phyloP scores from a whole-genome alignment of 2,888 invertebrate genomes.

The Agrotis clavis region DNA sequence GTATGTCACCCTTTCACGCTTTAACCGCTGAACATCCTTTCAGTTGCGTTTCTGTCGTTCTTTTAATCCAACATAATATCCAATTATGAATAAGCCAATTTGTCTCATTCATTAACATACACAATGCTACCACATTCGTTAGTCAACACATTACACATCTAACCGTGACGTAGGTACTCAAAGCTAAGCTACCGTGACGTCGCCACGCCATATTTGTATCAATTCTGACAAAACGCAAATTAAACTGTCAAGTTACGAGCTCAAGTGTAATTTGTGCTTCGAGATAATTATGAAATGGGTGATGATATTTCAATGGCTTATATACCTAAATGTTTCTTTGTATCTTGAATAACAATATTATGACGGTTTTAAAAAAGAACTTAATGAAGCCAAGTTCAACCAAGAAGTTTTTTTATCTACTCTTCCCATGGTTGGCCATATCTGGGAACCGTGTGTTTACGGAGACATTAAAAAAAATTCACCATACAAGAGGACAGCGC shows the following conservation, averaged over 20 bases:
- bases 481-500: no score
- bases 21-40: no score
- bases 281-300: conserved; percentile 32
- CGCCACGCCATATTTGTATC: conserved; percentile 70
- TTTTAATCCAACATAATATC: no score
- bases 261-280: conserved; percentile 51
- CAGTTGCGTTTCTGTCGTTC: no score
- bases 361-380: not conserved
- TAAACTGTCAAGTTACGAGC: conserved; percentile 72
- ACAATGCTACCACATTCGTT: conserved; percentile 10
- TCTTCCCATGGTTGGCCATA: no score
- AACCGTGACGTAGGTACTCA: conserved; percentile 28
- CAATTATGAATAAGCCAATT: conserved; percentile 16
- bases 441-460: no score
- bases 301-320: conserved; percentile 14
- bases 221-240: conserved; percentile 75
- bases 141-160: conserved; percentile 6
- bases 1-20: no score
- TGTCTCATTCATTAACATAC: conserved; percentile 1
- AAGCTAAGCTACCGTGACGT: conserved; percentile 53
- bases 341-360: not conserved
- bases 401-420: no score
- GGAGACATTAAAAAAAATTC: no score
- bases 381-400: not conserved
- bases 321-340: not conserved